Evolutionary conservation across 1,140 invertebrate species (phyloP).

Genomic region (Brevipalpus yothersi): DNA sequence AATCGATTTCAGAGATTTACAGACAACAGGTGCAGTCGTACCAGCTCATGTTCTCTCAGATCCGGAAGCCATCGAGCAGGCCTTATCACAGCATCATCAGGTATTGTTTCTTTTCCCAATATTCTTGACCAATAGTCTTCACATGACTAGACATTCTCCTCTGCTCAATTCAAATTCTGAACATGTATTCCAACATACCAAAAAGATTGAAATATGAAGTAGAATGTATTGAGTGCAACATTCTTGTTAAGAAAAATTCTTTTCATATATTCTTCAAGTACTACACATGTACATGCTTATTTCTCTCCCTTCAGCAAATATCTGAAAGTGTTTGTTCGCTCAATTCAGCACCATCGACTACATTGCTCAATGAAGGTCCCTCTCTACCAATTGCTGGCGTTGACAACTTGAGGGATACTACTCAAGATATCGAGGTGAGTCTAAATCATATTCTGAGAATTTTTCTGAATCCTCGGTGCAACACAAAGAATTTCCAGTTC

Average conservation of each 20-base stretch:
- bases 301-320: not conserved
- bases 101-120: not conserved
- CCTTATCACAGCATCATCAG: conserved; percentile 30
- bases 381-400: not conserved
- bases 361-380: not conserved
- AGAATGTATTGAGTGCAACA: no score
- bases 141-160: not conserved
- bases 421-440: no score
- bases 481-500: no score
- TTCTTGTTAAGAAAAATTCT: not conserved
- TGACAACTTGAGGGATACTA: no score
- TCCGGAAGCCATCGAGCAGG: conserved; percentile 54
- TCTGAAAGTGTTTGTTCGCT: not conserved
- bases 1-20: conserved; percentile 38
- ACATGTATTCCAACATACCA: not conserved
- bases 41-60: conserved; percentile 58
- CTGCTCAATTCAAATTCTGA: not conserved
- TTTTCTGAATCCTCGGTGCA: no score
- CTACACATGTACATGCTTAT: not conserved
- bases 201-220: no score
- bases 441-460: no score
- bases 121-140: not conserved
- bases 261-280: not conserved
- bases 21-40: conserved; percentile 48
- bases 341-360: not conserved